phyloP scores from a whole-genome alignment of 2,113 vertebrate species.

The Athene cunicularia region DNA sequence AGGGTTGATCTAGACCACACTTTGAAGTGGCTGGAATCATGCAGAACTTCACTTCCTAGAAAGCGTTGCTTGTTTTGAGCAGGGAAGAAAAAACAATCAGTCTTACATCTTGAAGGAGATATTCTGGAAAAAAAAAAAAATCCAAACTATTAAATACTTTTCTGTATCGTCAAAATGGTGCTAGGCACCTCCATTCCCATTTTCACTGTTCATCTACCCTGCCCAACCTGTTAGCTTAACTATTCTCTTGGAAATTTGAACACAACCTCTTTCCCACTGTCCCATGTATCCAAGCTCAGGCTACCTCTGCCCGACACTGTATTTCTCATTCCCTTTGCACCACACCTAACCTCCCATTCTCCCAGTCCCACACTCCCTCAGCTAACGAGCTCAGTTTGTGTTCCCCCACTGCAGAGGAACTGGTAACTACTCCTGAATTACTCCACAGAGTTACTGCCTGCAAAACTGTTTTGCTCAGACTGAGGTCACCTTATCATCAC shows the following conservation, averaged over 20 bases:
- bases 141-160: background rate
- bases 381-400: background rate
- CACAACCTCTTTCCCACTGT: background rate
- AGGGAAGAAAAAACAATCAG: background rate
- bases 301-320: background rate
- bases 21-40: background rate
- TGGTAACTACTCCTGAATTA: background rate
- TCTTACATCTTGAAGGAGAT: background rate
- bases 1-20: background rate
- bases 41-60: background rate
- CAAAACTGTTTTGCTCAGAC: background rate
- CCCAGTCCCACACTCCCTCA: background rate
- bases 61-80: background rate
- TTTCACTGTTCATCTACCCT: background rate
- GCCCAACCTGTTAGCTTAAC: background rate
- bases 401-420: background rate
- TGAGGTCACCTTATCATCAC: background rate
- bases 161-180: background rate
- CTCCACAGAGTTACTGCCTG: background rate
- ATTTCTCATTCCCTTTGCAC: background rate
- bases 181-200: background rate
- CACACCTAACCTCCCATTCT: background rate
- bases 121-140: background rate
- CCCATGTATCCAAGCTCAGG: fast-evolving
- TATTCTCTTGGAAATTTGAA: background rate